phyloP scores from a whole-genome alignment of 2,113 vertebrate species.

The Myotis yumanensis region DNA sequence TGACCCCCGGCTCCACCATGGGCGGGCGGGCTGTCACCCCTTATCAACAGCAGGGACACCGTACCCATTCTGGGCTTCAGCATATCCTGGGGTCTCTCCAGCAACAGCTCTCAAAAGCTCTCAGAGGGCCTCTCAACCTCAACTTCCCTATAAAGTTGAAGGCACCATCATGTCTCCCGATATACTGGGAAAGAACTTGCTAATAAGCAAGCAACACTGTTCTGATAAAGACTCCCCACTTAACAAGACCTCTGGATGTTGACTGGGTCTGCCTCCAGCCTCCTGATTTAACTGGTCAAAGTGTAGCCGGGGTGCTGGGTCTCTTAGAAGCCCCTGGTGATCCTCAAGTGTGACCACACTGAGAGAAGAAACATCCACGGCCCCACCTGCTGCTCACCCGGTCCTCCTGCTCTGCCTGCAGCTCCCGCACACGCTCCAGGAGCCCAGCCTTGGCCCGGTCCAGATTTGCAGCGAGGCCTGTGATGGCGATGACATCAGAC shows the following conservation, averaged over 20 bases:
- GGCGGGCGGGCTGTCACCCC: background rate
- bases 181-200: background rate
- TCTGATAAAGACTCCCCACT: fast-evolving
- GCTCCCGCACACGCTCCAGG: slow-evolving; percentile 94
- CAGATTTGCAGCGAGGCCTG: slow-evolving; percentile 91
- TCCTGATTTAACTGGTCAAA: fast-evolving
- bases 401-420: slow-evolving; percentile 97
- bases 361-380: background rate
- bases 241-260: background rate
- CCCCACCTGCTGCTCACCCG: slow-evolving; percentile 84
- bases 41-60: background rate
- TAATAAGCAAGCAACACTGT: fast-evolving
- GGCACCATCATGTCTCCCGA: too few relatives aligned
- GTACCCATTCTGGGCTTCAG: background rate
- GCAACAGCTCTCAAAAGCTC: background rate
- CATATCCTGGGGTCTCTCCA: background rate
- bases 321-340: background rate
- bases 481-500: slow-evolving; percentile 94
- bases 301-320: background rate
- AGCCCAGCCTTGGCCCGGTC: slow-evolving; percentile 95
- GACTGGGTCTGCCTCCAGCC: background rate
- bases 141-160: too few relatives aligned
- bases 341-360: background rate
- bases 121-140: too few relatives aligned
- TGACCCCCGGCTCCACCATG: background rate